These are phyloP conservation scores for Octonoba sinensis DNA, from an alignment of 2,888 invertebrate genomes.

Conservation along the genomic window DNA sequence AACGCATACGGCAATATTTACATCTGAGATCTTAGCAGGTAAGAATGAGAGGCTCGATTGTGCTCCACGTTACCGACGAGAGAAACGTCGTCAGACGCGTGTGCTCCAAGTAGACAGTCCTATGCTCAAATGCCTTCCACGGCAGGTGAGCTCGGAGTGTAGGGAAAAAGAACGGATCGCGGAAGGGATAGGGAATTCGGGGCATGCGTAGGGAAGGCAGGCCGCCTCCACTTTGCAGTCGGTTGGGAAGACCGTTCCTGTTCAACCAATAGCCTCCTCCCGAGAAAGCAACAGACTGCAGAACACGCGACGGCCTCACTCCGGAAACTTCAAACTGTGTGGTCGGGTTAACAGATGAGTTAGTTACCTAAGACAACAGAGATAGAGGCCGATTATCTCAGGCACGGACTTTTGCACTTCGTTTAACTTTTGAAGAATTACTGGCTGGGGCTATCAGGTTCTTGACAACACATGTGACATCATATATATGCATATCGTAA, in stretches of 20 bases:
- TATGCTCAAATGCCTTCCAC: constrained; percentile 10
- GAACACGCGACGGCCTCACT: too few species aligned
- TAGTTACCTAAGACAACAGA: too few species aligned
- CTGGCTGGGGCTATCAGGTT: too few species aligned
- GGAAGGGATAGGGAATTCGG: constrained; percentile 25
- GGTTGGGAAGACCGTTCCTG: constrained; percentile 24
- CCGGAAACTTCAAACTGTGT: background rate
- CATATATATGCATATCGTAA: too few species aligned
- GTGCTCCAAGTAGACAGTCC: constrained; percentile 11
- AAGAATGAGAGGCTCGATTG: too few species aligned
- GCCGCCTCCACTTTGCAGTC: constrained; percentile 38
- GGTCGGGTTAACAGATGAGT: background rate
- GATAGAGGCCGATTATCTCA: too few species aligned
- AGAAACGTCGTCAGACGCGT: background rate
- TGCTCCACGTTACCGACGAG: background rate
- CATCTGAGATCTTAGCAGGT: too few species aligned
- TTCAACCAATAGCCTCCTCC: constrained; percentile 23
- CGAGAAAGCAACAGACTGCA: constrained; percentile 32
- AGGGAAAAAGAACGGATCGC: constrained; percentile 11
- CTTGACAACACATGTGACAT: too few species aligned
- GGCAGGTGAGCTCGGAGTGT: constrained; percentile 25
- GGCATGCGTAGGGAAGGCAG: constrained; percentile 39
- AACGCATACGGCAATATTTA: too few species aligned
- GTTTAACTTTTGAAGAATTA: too few species aligned
- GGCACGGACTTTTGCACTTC: too few species aligned